phyloP scores from a whole-genome alignment of 2,113 vertebrate species.

The Pelecanoides urinatrix region DNA sequence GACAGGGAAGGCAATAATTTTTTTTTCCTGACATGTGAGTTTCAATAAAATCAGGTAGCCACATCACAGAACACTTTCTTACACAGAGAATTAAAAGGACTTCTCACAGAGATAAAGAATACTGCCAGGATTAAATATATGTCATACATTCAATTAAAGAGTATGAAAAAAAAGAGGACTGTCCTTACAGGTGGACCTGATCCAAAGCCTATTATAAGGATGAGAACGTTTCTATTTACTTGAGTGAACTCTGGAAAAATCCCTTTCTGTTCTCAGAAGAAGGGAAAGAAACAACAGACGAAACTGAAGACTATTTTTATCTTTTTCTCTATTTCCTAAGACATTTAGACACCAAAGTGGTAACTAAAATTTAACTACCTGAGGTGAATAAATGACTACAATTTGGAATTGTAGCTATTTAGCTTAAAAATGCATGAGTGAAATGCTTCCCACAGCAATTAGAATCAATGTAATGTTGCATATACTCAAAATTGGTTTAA shows the following conservation, averaged over 20 bases:
- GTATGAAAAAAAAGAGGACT: background rate
- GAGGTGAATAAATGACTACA: background rate
- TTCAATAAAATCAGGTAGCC: constrained; percentile 55
- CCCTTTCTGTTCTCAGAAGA: background rate
- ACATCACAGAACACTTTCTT: constrained; percentile 40
- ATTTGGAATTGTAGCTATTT: background rate
- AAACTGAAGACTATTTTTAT: background rate
- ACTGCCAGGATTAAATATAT: constrained; percentile 20
- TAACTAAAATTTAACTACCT: background rate
- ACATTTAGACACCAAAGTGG: background rate
- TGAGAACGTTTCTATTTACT: background rate
- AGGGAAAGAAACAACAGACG: background rate
- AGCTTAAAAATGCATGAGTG: background rate
- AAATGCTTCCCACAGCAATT: background rate
- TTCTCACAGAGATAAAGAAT: constrained; percentile 40
- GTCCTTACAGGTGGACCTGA: background rate
- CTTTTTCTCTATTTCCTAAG: background rate
- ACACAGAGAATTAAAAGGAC: constrained; percentile 42
- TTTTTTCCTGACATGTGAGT: constrained; percentile 1
- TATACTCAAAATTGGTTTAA: constrained; percentile 13
- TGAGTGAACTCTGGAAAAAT: background rate
- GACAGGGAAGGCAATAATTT: constrained; percentile 37
- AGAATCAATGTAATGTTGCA: constrained; percentile 28
- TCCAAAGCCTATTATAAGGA: background rate
- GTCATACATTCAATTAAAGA: constrained; percentile 9